phyloP scores from a whole-genome alignment of 1,140 invertebrate genomes.

The Streblospio benedicti region DNA sequence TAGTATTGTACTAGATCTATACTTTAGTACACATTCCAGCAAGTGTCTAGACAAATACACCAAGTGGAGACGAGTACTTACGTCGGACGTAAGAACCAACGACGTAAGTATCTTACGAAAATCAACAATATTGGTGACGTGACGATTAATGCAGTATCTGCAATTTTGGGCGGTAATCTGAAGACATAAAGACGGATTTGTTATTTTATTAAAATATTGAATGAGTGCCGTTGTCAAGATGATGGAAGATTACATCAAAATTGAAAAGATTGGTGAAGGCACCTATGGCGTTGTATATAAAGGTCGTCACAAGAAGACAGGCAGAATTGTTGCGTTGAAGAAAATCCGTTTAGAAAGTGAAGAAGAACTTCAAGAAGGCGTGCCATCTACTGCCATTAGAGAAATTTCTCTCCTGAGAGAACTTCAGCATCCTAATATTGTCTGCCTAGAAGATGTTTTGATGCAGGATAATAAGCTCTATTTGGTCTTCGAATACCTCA shows the following conservation, averaged over 20 bases:
- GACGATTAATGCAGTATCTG: too few relatives aligned
- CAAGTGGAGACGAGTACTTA: too few relatives aligned
- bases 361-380: conserved; percentile 85
- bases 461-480: conserved; percentile 84
- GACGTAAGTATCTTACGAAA: too few relatives aligned
- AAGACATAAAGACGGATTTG: too few relatives aligned
- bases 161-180: too few relatives aligned
- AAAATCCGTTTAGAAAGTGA: conserved; percentile 91
- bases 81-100: too few relatives aligned
- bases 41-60: too few relatives aligned
- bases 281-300: conserved; percentile 97
- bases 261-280: conserved; percentile 93
- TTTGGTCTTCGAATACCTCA: conserved; percentile 93
- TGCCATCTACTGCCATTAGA: conserved; percentile 85
- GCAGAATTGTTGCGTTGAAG: conserved; percentile 84
- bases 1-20: too few relatives aligned
- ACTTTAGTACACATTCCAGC: too few relatives aligned
- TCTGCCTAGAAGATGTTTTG: conserved; percentile 78
- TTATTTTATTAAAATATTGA: too few relatives aligned
- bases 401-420: conserved; percentile 88
- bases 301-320: conserved; percentile 72
- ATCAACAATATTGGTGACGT: too few relatives aligned
- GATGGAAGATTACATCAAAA: conserved; percentile 85
- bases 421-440: conserved; percentile 78
- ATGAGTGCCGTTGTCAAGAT: too few relatives aligned